Evolutionary conservation across 2,797 vertebrate genomes (phyloP), one percentile per base, ranked within the genome.

Genomic region (Gallirallus australis): DNA sequence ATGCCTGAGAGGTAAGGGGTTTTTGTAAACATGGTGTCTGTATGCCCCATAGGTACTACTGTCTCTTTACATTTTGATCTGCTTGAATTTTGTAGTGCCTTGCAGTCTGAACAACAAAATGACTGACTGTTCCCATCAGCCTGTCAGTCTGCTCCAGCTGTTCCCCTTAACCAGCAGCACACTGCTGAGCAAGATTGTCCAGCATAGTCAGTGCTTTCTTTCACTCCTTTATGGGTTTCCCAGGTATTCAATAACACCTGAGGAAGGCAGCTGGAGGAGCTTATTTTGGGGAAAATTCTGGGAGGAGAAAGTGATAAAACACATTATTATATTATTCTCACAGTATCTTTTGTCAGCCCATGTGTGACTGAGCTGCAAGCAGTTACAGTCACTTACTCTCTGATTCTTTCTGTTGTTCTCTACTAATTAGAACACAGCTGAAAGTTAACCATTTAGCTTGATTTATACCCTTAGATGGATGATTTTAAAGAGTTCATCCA

Each of bases 61-160:
- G 80, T 89, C 88, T 86, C 83, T 95, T 95, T 70, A 18, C 63
- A 63, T 92, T 92, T 93, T 93, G 59, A 59, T 94, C 70, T 95
- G 24, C 86, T 86, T 60, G 37, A 82, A 57, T 65, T 82, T 73
- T 69, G 35, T 15, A 47, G 61, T 86, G 93, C 83, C 87, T 96
- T 83, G 53, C 69, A 80, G 84, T 65, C 76, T 82, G 91, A 85
- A 54, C 71, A 85, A 53, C 37, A 82, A 88, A 81, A 90, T 56
- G 82, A 93, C 54, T 84, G 81, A 91, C 91, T 79, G 75, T 81
- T 95, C 69, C 65, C 63, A 77, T 87, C 84, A 92, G 82, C 68
- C 75, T 76, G 56, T 89, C 82, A 68, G 63, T 82, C 33, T 68
- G 60, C 66, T 86, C 60, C 90, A 89, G 77, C 86, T 84, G 40